Evolutionary conservation across 2,113 vertebrate genomes (phyloP).

Genomic region (Hemiprocne comata): DNA sequence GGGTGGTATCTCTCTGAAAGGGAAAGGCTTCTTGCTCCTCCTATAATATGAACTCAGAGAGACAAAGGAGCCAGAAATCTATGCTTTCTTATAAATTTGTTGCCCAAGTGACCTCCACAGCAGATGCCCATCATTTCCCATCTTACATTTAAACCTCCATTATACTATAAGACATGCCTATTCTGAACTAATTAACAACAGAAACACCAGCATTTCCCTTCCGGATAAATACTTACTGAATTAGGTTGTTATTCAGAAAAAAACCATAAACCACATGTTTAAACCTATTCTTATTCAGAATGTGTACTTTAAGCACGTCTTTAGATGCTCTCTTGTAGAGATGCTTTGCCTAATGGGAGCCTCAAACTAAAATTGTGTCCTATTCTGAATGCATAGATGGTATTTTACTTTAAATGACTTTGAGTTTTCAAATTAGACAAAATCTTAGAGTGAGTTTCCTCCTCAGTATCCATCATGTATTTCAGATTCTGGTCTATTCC

Average conservation of each 20-base stretch:
- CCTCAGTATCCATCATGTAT: neutral
- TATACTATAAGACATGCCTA: neutral
- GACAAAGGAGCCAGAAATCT: neutral
- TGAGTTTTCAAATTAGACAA: neutral
- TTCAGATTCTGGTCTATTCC: neutral
- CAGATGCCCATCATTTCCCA: neutral
- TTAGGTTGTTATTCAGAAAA: neutral
- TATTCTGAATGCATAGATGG: neutral
- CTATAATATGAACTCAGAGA: neutral
- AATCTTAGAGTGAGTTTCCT: neutral
- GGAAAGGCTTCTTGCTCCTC: neutral
- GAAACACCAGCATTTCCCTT: neutral
- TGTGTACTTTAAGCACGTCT: neutral
- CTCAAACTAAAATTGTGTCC: neutral
- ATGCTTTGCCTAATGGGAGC: neutral
- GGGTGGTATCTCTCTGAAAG: neutral
- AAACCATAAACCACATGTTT: neutral
- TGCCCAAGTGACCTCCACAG: neutral
- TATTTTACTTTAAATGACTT: neutral
- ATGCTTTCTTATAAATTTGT: neutral
- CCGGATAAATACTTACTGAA: neutral
- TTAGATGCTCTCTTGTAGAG: neutral
- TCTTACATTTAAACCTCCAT: neutral
- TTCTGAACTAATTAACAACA: neutral
- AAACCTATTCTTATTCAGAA: neutral